These are phyloP conservation scores for Otus scops DNA, from an alignment of 2,797 vertebrate genomes.

Conservation along the genomic window DNA sequence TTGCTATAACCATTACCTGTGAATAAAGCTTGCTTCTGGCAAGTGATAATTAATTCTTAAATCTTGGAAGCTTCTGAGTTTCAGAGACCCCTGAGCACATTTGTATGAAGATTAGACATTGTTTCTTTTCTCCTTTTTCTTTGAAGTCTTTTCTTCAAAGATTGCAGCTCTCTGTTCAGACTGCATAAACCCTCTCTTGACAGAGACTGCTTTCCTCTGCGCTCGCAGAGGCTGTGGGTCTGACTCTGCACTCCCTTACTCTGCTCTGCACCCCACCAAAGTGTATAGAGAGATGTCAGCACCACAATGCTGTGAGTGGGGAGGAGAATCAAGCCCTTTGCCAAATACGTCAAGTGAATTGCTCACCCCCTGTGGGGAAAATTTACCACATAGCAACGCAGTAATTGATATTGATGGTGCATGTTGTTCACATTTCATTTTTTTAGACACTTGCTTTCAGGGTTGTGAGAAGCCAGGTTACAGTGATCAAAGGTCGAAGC, in stretches of 20 bases:
- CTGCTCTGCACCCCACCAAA: not conserved
- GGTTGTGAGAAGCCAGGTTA: not conserved
- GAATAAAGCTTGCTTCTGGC: slow-evolving; percentile 73
- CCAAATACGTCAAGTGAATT: slow-evolving; percentile 10
- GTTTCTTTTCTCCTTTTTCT: slow-evolving; percentile 71
- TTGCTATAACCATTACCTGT: slow-evolving; percentile 65
- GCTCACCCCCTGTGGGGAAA: slow-evolving; percentile 41
- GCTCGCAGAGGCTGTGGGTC: slow-evolving; percentile 13
- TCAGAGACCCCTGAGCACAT: slow-evolving; percentile 68
- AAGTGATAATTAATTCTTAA: slow-evolving; percentile 82
- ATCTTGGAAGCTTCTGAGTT: slow-evolving; percentile 70
- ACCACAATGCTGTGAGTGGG: not conserved
- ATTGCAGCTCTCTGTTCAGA: slow-evolving; percentile 56
- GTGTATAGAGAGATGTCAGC: not conserved
- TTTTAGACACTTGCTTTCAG: slow-evolving; percentile 22
- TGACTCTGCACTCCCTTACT: not conserved
- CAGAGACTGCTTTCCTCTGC: slow-evolving; percentile 40
- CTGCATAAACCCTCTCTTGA: slow-evolving; percentile 55
- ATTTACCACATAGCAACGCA: slow-evolving; percentile 28
- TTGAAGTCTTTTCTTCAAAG: slow-evolving; percentile 77
- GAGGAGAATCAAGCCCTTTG: not conserved
- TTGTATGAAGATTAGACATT: slow-evolving; percentile 78
- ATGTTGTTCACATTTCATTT: slow-evolving; percentile 21
- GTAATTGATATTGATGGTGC: slow-evolving; percentile 28
- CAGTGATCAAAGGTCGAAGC: slow-evolving; percentile 15